Percentiles rank a stretch among this genome's conserved stretches.
phyloP scores from a whole-genome alignment of 2,113 vertebrate species.

The Choloepus hoffmanni region DNA sequence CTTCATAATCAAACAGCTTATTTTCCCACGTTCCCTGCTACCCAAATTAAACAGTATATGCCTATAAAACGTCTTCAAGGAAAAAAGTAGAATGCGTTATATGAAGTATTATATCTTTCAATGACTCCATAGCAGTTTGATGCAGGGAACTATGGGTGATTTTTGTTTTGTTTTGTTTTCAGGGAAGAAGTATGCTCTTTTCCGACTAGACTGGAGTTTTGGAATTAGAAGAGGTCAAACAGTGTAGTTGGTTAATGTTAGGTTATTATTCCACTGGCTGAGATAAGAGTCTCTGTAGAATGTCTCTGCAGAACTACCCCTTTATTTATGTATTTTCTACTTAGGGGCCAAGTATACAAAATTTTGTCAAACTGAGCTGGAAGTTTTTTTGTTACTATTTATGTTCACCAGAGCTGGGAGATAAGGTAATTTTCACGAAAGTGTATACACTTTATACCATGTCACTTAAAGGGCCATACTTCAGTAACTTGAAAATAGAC shows the following conservation, averaged over 20 bases:
- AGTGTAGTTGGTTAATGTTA: neutral
- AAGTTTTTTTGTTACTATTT: constrained; percentile 60
- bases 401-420: constrained; percentile 72
- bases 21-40: constrained; percentile 17
- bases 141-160: neutral
- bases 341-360: constrained; percentile 74
- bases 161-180: neutral
- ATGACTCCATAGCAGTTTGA: neutral
- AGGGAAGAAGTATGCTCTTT: constrained; percentile 46
- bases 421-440: constrained; percentile 22
- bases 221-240: neutral
- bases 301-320: constrained; percentile 39
- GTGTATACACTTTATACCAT: constrained; percentile 51
- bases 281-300: neutral
- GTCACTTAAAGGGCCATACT: constrained; percentile 14
- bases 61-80: constrained; percentile 37
- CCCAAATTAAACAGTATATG: constrained; percentile 23
- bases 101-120: constrained; percentile 51
- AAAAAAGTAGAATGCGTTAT: constrained; percentile 19
- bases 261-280: neutral
- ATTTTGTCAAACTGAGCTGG: constrained; percentile 68
- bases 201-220: neutral
- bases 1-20: constrained; percentile 6
- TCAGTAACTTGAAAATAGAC: constrained; percentile 69
- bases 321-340: constrained; percentile 80